Evolutionary conservation across 1,140 invertebrate species (phyloP).

Genomic region (Anastrepha ludens): DNA sequence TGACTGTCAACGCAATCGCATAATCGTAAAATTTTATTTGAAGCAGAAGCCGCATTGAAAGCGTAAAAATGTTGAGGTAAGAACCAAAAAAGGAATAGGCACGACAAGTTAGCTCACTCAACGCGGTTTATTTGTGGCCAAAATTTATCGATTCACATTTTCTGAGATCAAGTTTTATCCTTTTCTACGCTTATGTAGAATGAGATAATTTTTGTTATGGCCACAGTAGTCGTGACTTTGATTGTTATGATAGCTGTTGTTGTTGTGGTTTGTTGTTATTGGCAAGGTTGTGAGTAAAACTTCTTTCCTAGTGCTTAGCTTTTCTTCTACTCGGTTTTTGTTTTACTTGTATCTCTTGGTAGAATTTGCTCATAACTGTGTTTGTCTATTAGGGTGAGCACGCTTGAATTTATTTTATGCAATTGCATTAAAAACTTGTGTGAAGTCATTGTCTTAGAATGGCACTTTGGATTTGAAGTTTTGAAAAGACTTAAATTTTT

Average conservation of each 20-base stretch:
- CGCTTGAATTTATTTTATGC: too few species aligned
- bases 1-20: conserved; percentile 3
- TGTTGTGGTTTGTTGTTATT: not conserved
- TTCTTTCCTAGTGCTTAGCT: too few species aligned
- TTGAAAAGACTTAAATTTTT: too few species aligned
- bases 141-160: conserved; percentile 39
- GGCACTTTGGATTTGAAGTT: too few species aligned
- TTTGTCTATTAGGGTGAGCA: too few species aligned
- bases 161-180: conserved; percentile 6
- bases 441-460: too few species aligned
- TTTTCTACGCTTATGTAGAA: not conserved
- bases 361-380: too few species aligned
- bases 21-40: conserved; percentile 33
- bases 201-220: not conserved
- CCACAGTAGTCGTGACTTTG: not conserved
- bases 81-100: not conserved
- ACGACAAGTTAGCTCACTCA: not conserved
- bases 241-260: not conserved
- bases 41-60: not conserved
- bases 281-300: too few species aligned
- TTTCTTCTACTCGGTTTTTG: too few species aligned
- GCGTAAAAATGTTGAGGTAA: not conserved
- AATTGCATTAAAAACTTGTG: too few species aligned
- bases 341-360: too few species aligned
- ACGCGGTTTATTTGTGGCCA: conserved; percentile 18